A percentile compares a stretch with the other conserved stretches of the same genome.
Conservation (phyloP, 2,113 vertebrate genomes). For the Pardalotus punctatus region DNA sequence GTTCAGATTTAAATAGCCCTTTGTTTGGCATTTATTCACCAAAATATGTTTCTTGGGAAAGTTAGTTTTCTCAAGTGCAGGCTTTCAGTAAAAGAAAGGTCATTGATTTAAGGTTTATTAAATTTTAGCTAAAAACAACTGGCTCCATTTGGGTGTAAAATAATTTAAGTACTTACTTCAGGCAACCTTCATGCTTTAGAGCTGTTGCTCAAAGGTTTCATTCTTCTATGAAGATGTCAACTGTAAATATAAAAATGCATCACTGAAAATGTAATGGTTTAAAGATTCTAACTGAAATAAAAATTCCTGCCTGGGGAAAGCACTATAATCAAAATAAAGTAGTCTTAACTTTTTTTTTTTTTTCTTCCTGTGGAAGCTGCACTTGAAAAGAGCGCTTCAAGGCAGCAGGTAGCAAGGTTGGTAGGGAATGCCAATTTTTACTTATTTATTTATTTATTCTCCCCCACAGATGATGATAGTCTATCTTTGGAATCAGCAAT, state of each 20-base stretch:
- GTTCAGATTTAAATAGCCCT: slow-evolving; percentile 70
- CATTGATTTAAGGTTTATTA: slow-evolving; percentile 78
- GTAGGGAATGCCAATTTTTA: not conserved
- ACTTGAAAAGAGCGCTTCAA: slow-evolving; percentile 3
- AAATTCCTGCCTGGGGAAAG: slow-evolving; percentile 77
- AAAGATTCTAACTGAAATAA: slow-evolving; percentile 77
- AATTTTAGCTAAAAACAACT: slow-evolving; percentile 80
- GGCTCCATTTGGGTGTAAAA: slow-evolving; percentile 77
- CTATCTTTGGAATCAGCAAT: not conserved
- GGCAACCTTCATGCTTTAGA: slow-evolving; percentile 75
- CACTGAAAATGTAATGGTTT: slow-evolving; percentile 75
- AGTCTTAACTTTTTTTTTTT: slow-evolving; percentile 49
- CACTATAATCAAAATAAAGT: slow-evolving; percentile 68
- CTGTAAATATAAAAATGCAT: slow-evolving; percentile 83
- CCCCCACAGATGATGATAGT: not conserved
- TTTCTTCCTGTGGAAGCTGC: not conserved
- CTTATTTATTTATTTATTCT: not conserved
- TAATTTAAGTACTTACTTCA: slow-evolving; percentile 74
- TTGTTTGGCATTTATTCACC: slow-evolving; percentile 70
- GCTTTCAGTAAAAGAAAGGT: slow-evolving; percentile 74
- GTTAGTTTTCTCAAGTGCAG: slow-evolving; percentile 67
- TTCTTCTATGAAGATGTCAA: slow-evolving; percentile 79
- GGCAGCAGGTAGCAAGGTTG: slow-evolving; percentile 3
- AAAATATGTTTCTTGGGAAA: slow-evolving; percentile 73
- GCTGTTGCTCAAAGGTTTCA: slow-evolving; percentile 70